phyloP scores from a whole-genome alignment of 2,888 invertebrate species.

The Cistogaster globosa region DNA sequence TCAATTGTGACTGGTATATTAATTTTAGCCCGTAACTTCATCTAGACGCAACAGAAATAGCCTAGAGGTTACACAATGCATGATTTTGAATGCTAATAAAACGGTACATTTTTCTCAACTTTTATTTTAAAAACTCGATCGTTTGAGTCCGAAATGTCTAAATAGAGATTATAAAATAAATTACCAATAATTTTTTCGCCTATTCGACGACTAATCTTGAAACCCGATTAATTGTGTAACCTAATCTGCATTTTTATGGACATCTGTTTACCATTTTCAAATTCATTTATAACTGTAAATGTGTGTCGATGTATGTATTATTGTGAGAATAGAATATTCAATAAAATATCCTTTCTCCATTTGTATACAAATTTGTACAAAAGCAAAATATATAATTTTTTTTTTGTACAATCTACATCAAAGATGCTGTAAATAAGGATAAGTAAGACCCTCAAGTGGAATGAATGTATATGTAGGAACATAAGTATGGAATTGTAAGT shows the following conservation, averaged over 20 bases:
- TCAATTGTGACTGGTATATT: no score
- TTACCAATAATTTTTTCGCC: no score
- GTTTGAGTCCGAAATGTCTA: no score
- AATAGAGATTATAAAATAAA: no score
- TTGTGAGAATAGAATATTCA: slow-evolving; percentile 30
- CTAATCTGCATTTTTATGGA: not conserved
- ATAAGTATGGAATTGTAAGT: not conserved
- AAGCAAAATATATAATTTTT: slow-evolving; percentile 40
- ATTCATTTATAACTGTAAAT: slow-evolving; percentile 23
- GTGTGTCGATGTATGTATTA: not conserved
- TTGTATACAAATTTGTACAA: slow-evolving; percentile 36
- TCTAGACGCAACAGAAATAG: no score
- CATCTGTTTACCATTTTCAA: slow-evolving; percentile 15
- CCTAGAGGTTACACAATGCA: no score
- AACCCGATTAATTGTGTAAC: no score
- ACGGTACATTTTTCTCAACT: no score
- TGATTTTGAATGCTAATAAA: no score
- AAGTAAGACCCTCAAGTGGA: slow-evolving; percentile 17
- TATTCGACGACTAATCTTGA: no score
- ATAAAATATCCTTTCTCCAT: slow-evolving; percentile 48
- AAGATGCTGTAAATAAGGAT: slow-evolving; percentile 52
- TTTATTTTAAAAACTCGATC: no score
- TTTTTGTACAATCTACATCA: slow-evolving; percentile 14
- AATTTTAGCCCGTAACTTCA: no score
- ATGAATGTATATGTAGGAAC: slow-evolving; percentile 12